These are phyloP conservation scores for Chelonoidis abingdonii DNA, from an alignment of 2,113 vertebrate species.

Conservation along the genomic window DNA sequence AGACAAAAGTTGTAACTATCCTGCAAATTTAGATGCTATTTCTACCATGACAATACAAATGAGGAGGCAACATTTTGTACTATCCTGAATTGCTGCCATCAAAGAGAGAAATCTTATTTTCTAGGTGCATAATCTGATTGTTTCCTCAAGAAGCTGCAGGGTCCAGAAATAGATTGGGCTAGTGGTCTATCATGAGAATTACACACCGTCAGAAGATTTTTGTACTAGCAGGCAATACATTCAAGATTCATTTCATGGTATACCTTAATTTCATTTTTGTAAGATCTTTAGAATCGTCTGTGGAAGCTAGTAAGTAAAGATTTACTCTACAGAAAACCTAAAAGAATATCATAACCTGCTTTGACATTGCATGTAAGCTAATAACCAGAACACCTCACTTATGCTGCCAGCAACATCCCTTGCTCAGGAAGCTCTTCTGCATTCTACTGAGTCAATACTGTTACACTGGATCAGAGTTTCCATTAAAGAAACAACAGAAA, in stretches of 20 bases:
- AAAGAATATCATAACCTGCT: conserved; percentile 30
- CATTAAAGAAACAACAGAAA: neutral
- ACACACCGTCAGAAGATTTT: conserved; percentile 34
- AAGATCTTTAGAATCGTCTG: neutral
- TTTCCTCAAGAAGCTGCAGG: conserved; percentile 10
- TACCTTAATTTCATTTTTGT: conserved; percentile 39
- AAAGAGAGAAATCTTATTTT: conserved; percentile 54
- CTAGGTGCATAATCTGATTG: conserved; percentile 20
- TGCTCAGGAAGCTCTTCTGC: neutral
- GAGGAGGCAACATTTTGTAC: neutral
- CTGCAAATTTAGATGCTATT: neutral
- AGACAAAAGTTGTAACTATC: neutral
- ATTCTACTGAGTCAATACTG: conserved; percentile 25
- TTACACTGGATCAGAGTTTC: conserved; percentile 10
- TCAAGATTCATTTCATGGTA: conserved; percentile 33
- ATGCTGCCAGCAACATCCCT: conserved; percentile 20
- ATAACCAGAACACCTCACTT: conserved; percentile 28
- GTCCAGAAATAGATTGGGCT: neutral
- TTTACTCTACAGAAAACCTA: conserved; percentile 2
- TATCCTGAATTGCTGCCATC: neutral
- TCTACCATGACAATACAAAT: neutral
- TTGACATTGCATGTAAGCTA: conserved; percentile 40
- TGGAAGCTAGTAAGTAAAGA: conserved; percentile 34
- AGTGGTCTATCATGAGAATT: conserved; percentile 14
- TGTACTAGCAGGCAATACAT: conserved; percentile 20